Evolutionary conservation across 37 sponge, comb jelly and placozoan genomes (phyloP).

Genomic region (Beroe forskalii): DNA sequence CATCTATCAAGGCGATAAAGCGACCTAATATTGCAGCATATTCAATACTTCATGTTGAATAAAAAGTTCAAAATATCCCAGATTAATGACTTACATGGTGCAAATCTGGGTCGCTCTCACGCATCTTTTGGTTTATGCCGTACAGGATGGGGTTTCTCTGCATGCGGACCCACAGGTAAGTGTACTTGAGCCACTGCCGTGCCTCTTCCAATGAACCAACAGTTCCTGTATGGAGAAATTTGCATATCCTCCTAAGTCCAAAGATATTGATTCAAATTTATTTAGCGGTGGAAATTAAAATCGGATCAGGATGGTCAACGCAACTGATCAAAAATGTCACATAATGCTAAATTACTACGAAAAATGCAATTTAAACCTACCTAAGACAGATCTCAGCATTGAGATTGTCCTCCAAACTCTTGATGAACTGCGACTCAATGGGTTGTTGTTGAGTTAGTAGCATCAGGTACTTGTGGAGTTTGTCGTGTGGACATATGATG

Average conservation of each 20-base stretch:
- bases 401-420: constrained; percentile 79
- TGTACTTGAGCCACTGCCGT: constrained; percentile 93
- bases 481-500: constrained; percentile 94
- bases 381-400: constrained; percentile 88
- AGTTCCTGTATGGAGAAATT: constrained; percentile 73
- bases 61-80: background rate
- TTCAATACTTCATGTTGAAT: no score
- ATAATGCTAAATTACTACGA: no score
- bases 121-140: constrained; percentile 71
- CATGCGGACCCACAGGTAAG: constrained; percentile 87
- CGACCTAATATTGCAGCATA: no score
- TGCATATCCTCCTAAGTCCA: no score
- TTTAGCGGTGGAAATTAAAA: no score
- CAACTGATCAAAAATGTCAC: no score
- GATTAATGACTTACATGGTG: constrained; percentile 37
- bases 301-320: no score
- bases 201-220: constrained; percentile 90
- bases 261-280: no score
- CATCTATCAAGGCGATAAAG: background rate
- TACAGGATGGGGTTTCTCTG: constrained; percentile 81
- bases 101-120: constrained; percentile 32
- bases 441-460: constrained; percentile 90
- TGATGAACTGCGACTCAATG: constrained; percentile 90
- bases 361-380: no score
- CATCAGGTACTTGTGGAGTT: constrained; percentile 87